These are phyloP conservation scores for Oreochromis tanganicae DNA, from an alignment of 2,113 vertebrate species.

Conservation along the genomic window DNA sequence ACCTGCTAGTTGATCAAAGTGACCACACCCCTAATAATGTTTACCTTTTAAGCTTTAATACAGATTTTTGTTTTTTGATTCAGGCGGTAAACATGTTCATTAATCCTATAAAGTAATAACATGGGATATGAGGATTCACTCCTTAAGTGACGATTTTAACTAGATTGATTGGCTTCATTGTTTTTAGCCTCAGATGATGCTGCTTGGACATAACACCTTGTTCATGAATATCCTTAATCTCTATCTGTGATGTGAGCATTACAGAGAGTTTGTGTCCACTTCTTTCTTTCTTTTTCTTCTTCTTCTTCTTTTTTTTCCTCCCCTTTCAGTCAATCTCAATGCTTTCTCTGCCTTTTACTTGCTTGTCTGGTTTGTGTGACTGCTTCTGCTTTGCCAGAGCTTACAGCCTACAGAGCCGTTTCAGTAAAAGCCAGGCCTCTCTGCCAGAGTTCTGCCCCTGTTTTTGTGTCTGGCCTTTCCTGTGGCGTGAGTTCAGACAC, in stretches of 20 bases:
- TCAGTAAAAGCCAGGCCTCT: not conserved
- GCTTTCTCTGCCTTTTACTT: not conserved
- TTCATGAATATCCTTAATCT: not conserved
- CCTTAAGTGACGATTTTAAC: not conserved
- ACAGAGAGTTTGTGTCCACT: not conserved
- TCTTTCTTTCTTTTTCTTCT: not conserved
- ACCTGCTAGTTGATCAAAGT: not conserved
- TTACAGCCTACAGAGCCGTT: not conserved
- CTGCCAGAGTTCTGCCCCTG: not conserved
- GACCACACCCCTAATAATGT: accelerated
- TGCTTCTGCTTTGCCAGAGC: not conserved
- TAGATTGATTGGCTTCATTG: not conserved
- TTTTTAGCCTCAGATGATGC: not conserved
- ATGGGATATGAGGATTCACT: not conserved
- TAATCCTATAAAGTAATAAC: not conserved
- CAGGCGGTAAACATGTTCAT: not conserved
- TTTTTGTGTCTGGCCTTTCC: constrained; percentile 3
- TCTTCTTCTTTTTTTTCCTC: not conserved
- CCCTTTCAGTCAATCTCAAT: not conserved
- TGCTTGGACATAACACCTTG: not conserved
- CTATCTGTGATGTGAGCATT: not conserved
- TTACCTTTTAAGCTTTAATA: not conserved
- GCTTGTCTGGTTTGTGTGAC: not conserved
- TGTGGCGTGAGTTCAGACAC: not conserved
- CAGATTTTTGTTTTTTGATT: accelerated